Conservation (phyloP, 53 echinoderm and acorn worm species). For the Hippasteria phrygiana region DNA sequence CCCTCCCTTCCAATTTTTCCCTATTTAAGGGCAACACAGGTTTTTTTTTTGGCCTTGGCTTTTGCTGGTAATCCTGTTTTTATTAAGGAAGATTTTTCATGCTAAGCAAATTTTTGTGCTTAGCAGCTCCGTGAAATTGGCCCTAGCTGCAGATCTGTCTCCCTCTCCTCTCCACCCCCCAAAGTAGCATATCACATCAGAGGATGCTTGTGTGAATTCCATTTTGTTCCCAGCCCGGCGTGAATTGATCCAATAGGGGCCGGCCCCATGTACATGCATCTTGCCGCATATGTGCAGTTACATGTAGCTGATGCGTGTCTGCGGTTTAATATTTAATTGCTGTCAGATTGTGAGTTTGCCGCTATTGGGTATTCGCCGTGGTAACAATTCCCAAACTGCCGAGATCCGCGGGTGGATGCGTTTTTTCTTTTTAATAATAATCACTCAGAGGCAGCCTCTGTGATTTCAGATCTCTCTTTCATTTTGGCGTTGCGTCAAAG, state of each 20-base stretch:
- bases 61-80: too few species aligned
- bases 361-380: not conserved
- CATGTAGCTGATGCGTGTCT: not conserved
- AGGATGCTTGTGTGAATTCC: slow-evolving; percentile 21
- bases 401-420: not conserved
- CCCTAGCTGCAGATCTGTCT: too few species aligned
- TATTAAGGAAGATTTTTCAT: too few species aligned
- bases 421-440: not conserved
- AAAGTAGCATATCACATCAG: not conserved
- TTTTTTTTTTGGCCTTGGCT: too few species aligned
- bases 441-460: not conserved
- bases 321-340: slow-evolving; percentile 31
- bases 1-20: too few species aligned
- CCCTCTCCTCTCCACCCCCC: not conserved
- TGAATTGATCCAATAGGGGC: slow-evolving; percentile 24
- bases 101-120: too few species aligned
- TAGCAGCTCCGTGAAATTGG: too few species aligned
- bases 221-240: slow-evolving; percentile 14
- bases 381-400: not conserved
- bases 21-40: too few species aligned
- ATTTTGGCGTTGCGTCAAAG: not conserved
- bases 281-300: not conserved
- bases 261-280: not conserved
- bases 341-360: not conserved
- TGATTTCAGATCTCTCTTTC: slow-evolving; percentile 16